A percentile compares a stretch with the other conserved stretches of the same genome.
Evolutionary conservation across 2,888 invertebrate genomes (phyloP).

Genomic region (Eupithecia insigniata): DNA sequence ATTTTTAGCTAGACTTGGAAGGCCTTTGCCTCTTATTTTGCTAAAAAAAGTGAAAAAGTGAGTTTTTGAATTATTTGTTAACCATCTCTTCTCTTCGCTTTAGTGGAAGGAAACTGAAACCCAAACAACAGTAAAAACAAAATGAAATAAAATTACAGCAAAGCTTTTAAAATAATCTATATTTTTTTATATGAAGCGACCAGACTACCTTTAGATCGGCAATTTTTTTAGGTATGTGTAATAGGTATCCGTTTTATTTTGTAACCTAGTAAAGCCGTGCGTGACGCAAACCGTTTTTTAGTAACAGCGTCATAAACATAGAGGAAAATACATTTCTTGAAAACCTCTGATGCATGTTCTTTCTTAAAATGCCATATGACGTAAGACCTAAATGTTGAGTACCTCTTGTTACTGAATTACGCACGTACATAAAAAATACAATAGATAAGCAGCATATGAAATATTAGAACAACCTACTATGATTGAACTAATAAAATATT

Average conservation of each 20-base stretch:
- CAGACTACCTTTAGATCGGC: not conserved
- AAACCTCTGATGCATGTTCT: conserved; percentile 38
- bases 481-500: no score
- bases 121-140: not conserved
- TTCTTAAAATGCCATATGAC: conserved; percentile 40
- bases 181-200: not conserved
- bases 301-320: conserved; percentile 13
- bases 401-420: conserved; percentile 21
- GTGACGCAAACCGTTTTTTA: conserved; percentile 5
- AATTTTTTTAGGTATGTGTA: not conserved
- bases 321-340: conserved; percentile 40
- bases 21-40: no score
- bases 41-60: no score
- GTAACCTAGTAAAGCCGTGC: not conserved
- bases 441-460: not conserved
- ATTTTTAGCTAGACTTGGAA: no score
- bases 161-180: not conserved
- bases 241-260: not conserved
- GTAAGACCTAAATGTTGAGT: conserved; percentile 6
- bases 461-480: no score
- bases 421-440: conserved; percentile 12
- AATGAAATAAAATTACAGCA: not conserved
- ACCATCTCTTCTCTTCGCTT: no score
- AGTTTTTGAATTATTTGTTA: no score
- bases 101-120: not conserved